These are phyloP conservation scores for Pterocles burchelli DNA, from an alignment of 2,113 vertebrate species.

Conservation along the genomic window DNA sequence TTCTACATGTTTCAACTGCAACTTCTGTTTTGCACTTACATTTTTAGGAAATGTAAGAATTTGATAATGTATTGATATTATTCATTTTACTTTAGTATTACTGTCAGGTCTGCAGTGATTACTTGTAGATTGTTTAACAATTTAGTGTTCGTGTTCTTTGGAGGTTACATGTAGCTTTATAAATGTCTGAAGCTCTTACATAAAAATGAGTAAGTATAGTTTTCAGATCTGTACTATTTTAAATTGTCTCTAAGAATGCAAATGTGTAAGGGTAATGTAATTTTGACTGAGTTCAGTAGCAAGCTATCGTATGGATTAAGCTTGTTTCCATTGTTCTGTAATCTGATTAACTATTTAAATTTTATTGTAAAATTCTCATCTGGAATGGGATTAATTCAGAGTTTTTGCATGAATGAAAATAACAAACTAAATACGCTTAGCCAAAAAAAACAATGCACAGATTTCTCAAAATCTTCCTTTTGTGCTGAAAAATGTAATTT, in stretches of 20 bases:
- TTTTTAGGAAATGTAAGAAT: not conserved
- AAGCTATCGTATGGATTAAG: not conserved
- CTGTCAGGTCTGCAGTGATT: not conserved
- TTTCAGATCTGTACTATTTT: not conserved
- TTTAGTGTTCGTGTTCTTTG: not conserved
- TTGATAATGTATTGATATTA: not conserved
- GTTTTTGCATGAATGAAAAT: constrained; percentile 16
- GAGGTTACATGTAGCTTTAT: not conserved
- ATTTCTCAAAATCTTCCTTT: constrained; percentile 22
- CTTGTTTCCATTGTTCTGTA: not conserved
- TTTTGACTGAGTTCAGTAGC: not conserved
- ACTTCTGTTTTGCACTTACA: constrained; percentile 10
- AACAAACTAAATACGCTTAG: not conserved
- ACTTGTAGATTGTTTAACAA: not conserved
- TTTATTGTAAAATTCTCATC: not conserved
- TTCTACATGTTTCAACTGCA: not conserved
- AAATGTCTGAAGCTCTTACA: not conserved
- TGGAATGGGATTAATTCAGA: constrained; percentile 20
- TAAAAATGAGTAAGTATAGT: not conserved
- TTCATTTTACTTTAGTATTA: not conserved
- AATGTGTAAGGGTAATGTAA: not conserved
- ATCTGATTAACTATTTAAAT: not conserved
- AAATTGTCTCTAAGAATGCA: not conserved
- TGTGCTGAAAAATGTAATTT: constrained; percentile 30
- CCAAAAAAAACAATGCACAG: not conserved